Evolutionary conservation across 2,888 invertebrate genomes (phyloP).

Genomic region (Aspidapion aeneum): DNA sequence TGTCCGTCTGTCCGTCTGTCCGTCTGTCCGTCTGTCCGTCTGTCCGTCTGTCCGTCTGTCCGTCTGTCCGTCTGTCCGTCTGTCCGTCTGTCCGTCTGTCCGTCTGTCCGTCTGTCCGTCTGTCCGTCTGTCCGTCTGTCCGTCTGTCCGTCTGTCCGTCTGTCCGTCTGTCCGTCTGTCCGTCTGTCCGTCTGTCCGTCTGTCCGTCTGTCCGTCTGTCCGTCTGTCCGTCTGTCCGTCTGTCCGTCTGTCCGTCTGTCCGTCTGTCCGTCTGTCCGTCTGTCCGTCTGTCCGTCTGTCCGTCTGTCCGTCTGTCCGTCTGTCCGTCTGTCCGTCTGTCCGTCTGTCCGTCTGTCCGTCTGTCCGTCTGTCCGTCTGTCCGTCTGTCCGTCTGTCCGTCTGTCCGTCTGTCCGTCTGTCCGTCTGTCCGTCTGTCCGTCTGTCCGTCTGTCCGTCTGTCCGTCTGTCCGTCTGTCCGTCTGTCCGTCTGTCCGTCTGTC

Average conservation of each 20-base stretch:
- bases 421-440: no score
- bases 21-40: slow-evolving; percentile 16
- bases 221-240: slow-evolving; percentile 8
- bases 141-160: slow-evolving; percentile 15
- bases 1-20: slow-evolving; percentile 15
- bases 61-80: slow-evolving; percentile 16
- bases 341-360: no score
- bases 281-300: no score
- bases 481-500: not conserved
- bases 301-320: slow-evolving; percentile 12
- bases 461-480: not conserved
- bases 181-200: slow-evolving; percentile 16
- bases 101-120: slow-evolving; percentile 15
- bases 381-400: no score
- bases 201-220: slow-evolving; percentile 12
- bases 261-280: no score
- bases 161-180: no score
- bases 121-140: slow-evolving; percentile 16
- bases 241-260: slow-evolving; percentile 12
- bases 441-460: no score
- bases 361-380: no score
- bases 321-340: no score
- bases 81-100: slow-evolving; percentile 16
- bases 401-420: no score
- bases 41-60: slow-evolving; percentile 16